Percentiles rank a stretch among this genome's conserved stretches.
Evolutionary conservation across 2,113 vertebrate species (phyloP).

Genomic region (Philantomba maxwellii): DNA sequence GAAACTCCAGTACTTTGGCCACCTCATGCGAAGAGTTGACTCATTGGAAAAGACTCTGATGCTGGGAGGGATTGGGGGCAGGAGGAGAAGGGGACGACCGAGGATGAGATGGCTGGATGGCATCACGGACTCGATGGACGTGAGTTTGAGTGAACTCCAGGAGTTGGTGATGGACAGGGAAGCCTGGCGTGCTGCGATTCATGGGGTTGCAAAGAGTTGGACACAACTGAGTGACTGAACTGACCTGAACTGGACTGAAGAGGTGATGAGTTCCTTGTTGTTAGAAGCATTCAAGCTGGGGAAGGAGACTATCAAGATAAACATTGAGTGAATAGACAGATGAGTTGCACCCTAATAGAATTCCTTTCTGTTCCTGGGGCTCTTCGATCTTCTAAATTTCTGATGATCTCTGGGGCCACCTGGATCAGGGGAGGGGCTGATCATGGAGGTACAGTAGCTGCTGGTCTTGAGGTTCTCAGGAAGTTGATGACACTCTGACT

Average conservation of each 20-base stretch:
- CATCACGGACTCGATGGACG: fast-evolving
- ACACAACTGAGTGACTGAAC: too few relatives aligned
- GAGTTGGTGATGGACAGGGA: too few relatives aligned
- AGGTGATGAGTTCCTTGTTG: neutral
- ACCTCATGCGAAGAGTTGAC: fast-evolving
- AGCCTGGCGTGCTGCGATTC: fast-evolving
- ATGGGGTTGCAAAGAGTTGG: fast-evolving
- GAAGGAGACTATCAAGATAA: neutral
- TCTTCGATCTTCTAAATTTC: neutral
- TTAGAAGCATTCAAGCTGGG: neutral
- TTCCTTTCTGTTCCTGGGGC: neutral
- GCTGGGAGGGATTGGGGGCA: too few relatives aligned
- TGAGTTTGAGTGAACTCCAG: too few relatives aligned
- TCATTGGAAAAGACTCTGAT: too few relatives aligned
- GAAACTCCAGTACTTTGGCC: too few relatives aligned
- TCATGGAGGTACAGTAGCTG: neutral
- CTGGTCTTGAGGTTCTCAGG: neutral
- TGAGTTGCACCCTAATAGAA: neutral
- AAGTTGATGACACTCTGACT: neutral
- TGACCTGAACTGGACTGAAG: too few relatives aligned
- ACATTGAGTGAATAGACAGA: neutral
- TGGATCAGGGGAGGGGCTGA: neutral
- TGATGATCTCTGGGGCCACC: neutral
- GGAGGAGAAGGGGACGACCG: too few relatives aligned
- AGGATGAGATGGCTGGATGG: too few relatives aligned